Evolutionary conservation across 92 coral and sea anemone genomes (phyloP), one percentile per base, ranked within the genome.

Genomic region (Porites evermanni): DNA sequence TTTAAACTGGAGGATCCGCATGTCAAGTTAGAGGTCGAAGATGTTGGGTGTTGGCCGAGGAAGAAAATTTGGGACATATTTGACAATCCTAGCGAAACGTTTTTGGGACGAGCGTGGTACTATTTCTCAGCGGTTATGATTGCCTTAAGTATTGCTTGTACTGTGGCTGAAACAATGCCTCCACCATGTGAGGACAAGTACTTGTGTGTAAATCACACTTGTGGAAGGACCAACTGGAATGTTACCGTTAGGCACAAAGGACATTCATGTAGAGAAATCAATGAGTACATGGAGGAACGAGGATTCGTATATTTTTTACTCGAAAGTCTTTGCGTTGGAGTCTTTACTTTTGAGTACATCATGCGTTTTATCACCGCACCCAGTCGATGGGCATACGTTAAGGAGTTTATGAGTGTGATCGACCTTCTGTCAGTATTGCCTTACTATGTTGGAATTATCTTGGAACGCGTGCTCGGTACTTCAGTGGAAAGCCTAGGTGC

Each of bases 341-440:
- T 94, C 17, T 92, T 97, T 50, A 90, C 98, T 2, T 81, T 92
- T 18, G 99, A 97, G 60, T 97, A 95, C 65, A 14, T 86, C 1
- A 87, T 87, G 10, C 93, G 97, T 8, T 75, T 97, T 18, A 71
- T 88, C 1, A 87, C 95, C 5, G 95, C 97, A 1, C 98, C 95
- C 2, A 87, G 89, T 2, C 82, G 91, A 16, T 92, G 92, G 84
- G 75, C 20, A 0, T 95, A 89, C 71, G 93, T 97, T 38, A 92
- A 90, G 67, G 93, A 92, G 12, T 89, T 91, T 29, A 92, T 94
- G 95, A 94, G 93, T 13, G 32, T 95, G 2, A 89, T 93, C 21
- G 98, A 93, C 61, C 86, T 97, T 20, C 76, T 90, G 29, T 97
- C 99, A 8, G 89, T 97, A 51, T 87, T 97, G 16, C 98, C 99